phyloP scores from a whole-genome alignment of 2,888 invertebrate species.

The Unio pictorum region DNA sequence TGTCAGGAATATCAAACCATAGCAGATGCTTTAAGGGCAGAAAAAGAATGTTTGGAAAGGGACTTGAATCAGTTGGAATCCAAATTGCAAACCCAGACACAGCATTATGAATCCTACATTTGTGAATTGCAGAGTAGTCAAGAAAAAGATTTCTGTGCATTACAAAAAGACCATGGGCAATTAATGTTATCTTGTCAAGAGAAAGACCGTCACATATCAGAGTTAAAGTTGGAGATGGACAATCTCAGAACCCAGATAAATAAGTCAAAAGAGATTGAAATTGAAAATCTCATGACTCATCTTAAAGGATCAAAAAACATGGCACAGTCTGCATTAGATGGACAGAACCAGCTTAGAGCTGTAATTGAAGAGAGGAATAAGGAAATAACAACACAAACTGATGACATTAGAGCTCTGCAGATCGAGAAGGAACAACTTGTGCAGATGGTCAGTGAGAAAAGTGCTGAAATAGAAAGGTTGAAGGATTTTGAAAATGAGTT shows the following conservation, averaged over 20 bases:
- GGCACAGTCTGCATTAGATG: constrained; percentile 36
- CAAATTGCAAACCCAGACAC: constrained; percentile 32
- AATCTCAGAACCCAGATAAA: constrained; percentile 33
- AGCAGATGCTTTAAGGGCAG: constrained; percentile 1
- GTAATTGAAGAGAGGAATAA: constrained; percentile 23
- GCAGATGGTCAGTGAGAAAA: neutral
- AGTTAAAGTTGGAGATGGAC: constrained; percentile 36
- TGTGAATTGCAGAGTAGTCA: constrained; percentile 40
- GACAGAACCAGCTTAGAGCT: constrained; percentile 24
- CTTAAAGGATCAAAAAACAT: constrained; percentile 36
- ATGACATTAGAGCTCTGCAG: constrained; percentile 13
- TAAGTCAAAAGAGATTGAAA: constrained; percentile 35
- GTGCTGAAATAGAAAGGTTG: constrained; percentile 9
- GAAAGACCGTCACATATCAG: constrained; percentile 37
- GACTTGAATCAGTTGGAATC: constrained; percentile 18
- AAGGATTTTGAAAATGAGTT: constrained; percentile 4
- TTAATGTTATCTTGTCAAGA: constrained; percentile 34
- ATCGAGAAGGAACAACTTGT: constrained; percentile 9
- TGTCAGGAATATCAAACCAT: neutral
- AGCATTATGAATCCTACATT: constrained; percentile 49
- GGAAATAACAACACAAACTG: constrained; percentile 14
- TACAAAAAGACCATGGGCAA: constrained; percentile 43
- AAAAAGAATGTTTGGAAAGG: constrained; percentile 12
- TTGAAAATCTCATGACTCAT: constrained; percentile 32
- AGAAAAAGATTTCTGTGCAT: constrained; percentile 34